Evolutionary conservation across 2,113 vertebrate genomes (phyloP), one percentile per base, ranked within the genome.

Genomic region (Chaenogobius annularis): DNA sequence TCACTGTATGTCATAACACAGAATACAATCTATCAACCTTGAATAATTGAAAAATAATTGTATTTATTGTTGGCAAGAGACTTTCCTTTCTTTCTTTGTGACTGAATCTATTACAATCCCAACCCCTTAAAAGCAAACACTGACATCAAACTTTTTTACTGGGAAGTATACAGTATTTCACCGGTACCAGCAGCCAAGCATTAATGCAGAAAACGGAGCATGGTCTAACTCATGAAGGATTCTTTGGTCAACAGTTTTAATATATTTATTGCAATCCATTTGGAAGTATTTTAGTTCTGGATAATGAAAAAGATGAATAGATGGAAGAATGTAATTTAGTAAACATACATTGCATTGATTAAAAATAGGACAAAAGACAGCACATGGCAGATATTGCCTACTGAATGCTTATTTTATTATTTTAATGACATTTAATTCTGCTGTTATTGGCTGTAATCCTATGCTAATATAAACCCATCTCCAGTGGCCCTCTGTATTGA

Each of bases 371-470:
- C 17, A 20, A 10, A 22, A 59, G 11, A 59, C 12, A 17, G 23
- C 58, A 61, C 14, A 31, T 15, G 26, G 14, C 6, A 31, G 11
- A 13, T 3, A 26, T 31, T 31, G 23, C 56, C 26, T 59, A 9
- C 23, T 59, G 6, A 23, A 59, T 35, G 14, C 26, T 35, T 61
- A 17, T 35, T 35, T 35, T 31, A 61, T 26, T 7, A 19, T 61
- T 31, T 61, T 35, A 35, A 61, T 61, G 58, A 61, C 13, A 61
- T 61, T 61, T 61, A 35, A 61, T 35, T 26, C 26, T 31, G 13
- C 26, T 61, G 58, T 61, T 61, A 35, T 35, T 61, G 58, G 26
- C 17, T 31, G 58, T 61, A 61, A 61, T 31, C 58, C 58, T 35
- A 35, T 19, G 14, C 23, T 61, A 61, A 61, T 31, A 58, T 23